Percentiles rank a stretch among this genome's conserved stretches.
Conservation (phyloP, 2,797 vertebrate genomes). For the Caiman crocodilus region DNA sequence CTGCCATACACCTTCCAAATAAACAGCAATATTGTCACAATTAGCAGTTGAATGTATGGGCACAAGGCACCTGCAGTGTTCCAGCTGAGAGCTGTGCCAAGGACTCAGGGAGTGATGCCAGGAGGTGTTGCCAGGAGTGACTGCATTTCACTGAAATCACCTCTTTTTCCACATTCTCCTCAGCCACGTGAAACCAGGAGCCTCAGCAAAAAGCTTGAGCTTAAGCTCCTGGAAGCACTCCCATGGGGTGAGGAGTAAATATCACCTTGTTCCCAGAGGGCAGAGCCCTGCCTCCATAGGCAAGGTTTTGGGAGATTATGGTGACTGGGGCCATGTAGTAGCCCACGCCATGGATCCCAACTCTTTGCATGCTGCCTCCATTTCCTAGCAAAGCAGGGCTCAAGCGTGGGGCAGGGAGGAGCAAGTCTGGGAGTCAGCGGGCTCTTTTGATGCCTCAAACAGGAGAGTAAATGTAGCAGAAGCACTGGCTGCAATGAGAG, state of each 20-base stretch:
- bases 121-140: slow-evolving; percentile 8
- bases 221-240: not conserved
- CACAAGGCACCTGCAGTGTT: not conserved
- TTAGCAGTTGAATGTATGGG: not conserved
- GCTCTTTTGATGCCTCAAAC: not conserved
- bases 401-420: too few species aligned
- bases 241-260: not conserved
- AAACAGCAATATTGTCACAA: slow-evolving; percentile 21
- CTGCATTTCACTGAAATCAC: not conserved
- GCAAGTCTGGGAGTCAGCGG: not conserved
- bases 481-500: not conserved
- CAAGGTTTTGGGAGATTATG: not conserved
- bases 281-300: not conserved
- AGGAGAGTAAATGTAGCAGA: not conserved
- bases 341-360: not conserved
- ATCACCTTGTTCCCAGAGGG: not conserved
- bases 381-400: not conserved
- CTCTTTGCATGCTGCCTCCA: not conserved
- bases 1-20: not conserved
- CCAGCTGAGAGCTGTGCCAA: not conserved
- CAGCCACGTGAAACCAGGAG: not conserved
- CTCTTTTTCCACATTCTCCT: not conserved
- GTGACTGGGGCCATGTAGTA: not conserved
- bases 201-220: not conserved
- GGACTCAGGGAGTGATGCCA: not conserved